phyloP scores from a whole-genome alignment of 2,797 vertebrate genomes.

The Loriculus beryllinus region DNA sequence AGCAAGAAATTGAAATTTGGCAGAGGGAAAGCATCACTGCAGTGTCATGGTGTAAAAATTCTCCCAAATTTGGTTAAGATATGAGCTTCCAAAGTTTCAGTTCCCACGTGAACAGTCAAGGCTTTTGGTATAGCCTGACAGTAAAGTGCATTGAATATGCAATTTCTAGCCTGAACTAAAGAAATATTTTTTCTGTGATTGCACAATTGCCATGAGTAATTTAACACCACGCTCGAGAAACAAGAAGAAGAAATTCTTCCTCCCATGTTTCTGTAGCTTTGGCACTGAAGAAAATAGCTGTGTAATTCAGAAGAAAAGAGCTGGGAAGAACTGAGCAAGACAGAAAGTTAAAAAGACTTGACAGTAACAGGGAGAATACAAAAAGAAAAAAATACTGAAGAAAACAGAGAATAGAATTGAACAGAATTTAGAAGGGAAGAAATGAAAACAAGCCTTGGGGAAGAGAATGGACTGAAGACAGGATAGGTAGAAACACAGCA shows the following conservation, averaged over 20 bases:
- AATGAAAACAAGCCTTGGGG: not conserved
- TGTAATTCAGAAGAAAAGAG: not conserved
- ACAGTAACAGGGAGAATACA: not conserved
- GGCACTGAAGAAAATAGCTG: not conserved
- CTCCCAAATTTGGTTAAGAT: not conserved
- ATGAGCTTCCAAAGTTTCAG: not conserved
- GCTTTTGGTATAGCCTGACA: not conserved
- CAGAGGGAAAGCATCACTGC: not conserved
- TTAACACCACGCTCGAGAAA: not conserved
- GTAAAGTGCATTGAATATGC: constrained; percentile 12
- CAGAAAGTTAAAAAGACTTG: not conserved
- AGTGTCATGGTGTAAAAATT: not conserved
- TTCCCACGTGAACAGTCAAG: not conserved
- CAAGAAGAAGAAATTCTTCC: not conserved
- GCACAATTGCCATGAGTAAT: constrained; percentile 9
- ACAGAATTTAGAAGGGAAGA: not conserved
- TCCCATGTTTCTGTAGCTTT: not conserved
- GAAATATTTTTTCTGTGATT: not conserved
- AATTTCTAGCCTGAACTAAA: not conserved
- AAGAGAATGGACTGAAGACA: not conserved
- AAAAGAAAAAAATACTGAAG: not conserved
- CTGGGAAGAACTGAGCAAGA: not conserved
- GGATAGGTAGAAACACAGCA: not conserved
- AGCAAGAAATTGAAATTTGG: not conserved
- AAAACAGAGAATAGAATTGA: not conserved